Conservation (phyloP, 2,888 invertebrate genomes). For the Agriopis marginaria region DNA sequence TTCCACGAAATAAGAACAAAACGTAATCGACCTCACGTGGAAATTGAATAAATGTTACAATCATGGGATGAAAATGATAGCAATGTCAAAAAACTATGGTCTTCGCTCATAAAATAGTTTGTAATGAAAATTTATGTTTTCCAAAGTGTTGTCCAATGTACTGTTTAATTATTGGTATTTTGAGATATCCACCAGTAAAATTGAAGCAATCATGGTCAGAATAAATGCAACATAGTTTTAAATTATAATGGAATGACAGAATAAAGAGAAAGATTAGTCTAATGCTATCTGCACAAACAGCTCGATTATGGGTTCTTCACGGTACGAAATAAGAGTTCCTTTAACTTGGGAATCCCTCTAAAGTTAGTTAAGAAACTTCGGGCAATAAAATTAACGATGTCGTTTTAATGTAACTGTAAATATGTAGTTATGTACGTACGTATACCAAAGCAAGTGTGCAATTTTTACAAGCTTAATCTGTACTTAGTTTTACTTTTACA, state of each 20-base stretch:
- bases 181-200: slow-evolving; percentile 6
- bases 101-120: background rate
- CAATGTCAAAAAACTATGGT: background rate
- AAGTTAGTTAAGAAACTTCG: slow-evolving; percentile 64
- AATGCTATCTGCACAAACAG: background rate
- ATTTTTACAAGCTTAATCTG: slow-evolving; percentile 84
- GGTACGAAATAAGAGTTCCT: slow-evolving; percentile 19
- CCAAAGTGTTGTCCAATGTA: background rate
- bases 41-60: background rate
- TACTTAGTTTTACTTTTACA: slow-evolving; percentile 68
- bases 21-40: background rate
- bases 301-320: slow-evolving; percentile 7
- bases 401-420: slow-evolving; percentile 73
- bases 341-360: slow-evolving; percentile 20
- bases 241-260: background rate
- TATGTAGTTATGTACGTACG: slow-evolving; percentile 84
- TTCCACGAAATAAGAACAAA: background rate
- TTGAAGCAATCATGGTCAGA: background rate
- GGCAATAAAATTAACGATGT: slow-evolving; percentile 80
- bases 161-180: background rate
- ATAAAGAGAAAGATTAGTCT: background rate
- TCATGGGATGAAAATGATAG: background rate
- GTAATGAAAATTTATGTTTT: background rate
- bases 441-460: slow-evolving; percentile 87
- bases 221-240: background rate